Base-by-base conservation (phyloP, 2,888 invertebrate genomes). In the Agapostemon virescens region DNA sequence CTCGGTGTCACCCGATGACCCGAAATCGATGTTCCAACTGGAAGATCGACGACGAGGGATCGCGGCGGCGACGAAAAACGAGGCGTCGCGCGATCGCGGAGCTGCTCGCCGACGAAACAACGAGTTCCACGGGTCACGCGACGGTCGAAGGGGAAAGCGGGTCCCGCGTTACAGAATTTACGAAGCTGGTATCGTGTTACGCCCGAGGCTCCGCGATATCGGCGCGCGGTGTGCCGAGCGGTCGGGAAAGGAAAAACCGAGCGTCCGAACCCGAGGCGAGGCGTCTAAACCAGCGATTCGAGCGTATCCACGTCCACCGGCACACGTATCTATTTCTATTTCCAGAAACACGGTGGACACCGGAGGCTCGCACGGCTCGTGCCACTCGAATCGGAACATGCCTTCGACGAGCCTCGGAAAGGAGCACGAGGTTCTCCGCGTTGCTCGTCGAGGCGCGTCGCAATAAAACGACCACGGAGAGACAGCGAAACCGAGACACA, bases 271-370 rank as follows among this genome's bases (percentile, higher is more conserved):
- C 40, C 20, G 64, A 79, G 74, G 38, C 9, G 64, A 79, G 74
- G 38, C 72, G 63, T 74, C 68, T 58, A 55, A 55, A 69, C 79
- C 23, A 61, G 52, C 38, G 83, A 76, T 74, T 61, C 82, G 70
- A 75, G 71, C 70, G 49, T 49, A 49, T n/a, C 49, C 49, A 49
- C 49, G 66, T 68, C 71, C 68, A 38, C 74, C 74, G 63, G 73
- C 79, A 75, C 68, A 75, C 68, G 81, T 70, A 71, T 84, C 84
- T 81, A 78, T 85, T 88, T 88, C 88, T 88, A 88, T 88, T 88
- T 88, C 86, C 88, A 86, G 88, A 88, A 86, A 88, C 84, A 77
- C 85, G 82, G 86, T 86, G 85, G 85, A 87, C 85, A 86, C 82
- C 79, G 72, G 72, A 81, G 75, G 68, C 82, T 81, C 83, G 75